Evolutionary conservation across 92 coral and sea anemone species (phyloP).

Genomic region (Epizoanthus fatuus): DNA sequence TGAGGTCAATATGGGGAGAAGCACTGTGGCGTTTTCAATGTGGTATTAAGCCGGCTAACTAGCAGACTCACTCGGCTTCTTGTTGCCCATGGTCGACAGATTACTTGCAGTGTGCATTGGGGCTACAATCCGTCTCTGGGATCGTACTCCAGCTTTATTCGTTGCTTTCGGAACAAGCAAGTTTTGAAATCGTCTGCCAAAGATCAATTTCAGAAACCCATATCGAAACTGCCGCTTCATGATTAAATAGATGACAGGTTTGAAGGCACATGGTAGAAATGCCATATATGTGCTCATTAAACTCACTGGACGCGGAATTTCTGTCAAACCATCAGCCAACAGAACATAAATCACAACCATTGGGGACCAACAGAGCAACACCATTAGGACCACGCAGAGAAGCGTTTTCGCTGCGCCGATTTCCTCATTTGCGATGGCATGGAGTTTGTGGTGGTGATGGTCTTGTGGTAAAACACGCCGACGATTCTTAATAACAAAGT

Average conservation of each 20-base stretch:
- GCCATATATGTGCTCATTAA: conserved; percentile 54
- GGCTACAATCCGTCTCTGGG: neutral
- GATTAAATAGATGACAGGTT: conserved; percentile 63
- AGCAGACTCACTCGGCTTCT: too few relatives aligned
- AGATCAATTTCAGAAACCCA: conserved; percentile 35
- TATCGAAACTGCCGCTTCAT: conserved; percentile 68
- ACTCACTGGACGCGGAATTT: conserved; percentile 60
- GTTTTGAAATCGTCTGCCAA: conserved; percentile 18
- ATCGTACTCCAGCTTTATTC: neutral
- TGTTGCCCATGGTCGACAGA: too few relatives aligned
- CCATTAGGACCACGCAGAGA: conserved; percentile 65
- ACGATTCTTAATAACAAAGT: conserved; percentile 53
- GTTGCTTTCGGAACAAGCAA: neutral
- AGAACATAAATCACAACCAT: conserved; percentile 52
- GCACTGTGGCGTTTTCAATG: too few relatives aligned
- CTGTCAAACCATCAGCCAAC: conserved; percentile 46
- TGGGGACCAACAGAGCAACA: conserved; percentile 64
- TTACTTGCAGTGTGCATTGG: neutral
- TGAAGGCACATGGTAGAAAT: conserved; percentile 52
- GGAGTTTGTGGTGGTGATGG: neutral
- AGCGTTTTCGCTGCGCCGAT: conserved; percentile 69
- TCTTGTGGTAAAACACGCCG: conserved; percentile 38
- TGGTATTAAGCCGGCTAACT: too few relatives aligned
- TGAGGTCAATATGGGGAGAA: too few relatives aligned
- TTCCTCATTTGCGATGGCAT: conserved; percentile 52